Conservation (phyloP, 2,888 invertebrate genomes). For the Anthrax anthrax region DNA sequence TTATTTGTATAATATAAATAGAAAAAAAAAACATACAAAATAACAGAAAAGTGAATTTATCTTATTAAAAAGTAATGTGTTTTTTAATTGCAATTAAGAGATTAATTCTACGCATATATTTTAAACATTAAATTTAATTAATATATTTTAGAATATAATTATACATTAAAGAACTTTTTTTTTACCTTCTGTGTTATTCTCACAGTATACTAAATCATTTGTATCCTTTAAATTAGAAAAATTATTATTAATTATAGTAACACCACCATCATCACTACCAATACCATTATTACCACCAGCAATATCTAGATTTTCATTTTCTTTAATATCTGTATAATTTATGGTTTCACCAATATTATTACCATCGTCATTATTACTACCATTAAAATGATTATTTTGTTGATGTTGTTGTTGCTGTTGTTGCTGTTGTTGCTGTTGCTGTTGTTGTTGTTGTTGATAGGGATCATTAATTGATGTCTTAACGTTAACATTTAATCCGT, state of each 20-base stretch:
- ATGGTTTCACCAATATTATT: neutral
- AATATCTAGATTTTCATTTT: neutral
- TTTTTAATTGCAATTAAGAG: too few species aligned
- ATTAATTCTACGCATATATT: too few species aligned
- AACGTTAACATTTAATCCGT: conserved; percentile 8
- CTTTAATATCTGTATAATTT: neutral
- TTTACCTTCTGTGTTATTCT: conserved; percentile 9
- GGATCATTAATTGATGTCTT: conserved; percentile 10
- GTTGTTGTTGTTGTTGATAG: conserved; percentile 1
- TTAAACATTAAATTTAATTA: too few species aligned
- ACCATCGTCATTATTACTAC: conserved; percentile 9
- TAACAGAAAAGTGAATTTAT: too few species aligned
- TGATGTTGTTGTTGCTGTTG: too few species aligned
- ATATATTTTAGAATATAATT: too few species aligned
- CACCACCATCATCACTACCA: too few species aligned
- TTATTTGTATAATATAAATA: neutral
- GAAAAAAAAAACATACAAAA: too few species aligned
- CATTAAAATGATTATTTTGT: too few species aligned
- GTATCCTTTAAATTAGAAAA: conserved; percentile 8
- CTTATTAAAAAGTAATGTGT: too few species aligned
- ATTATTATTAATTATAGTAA: conserved; percentile 8
- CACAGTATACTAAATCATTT: conserved; percentile 4
- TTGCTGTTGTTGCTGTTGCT: conserved; percentile 1
- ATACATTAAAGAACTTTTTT: too few species aligned
- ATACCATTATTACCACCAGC: too few species aligned